Base-by-base conservation (phyloP, 2,113 vertebrate genomes). In the Scolopax mira region DNA sequence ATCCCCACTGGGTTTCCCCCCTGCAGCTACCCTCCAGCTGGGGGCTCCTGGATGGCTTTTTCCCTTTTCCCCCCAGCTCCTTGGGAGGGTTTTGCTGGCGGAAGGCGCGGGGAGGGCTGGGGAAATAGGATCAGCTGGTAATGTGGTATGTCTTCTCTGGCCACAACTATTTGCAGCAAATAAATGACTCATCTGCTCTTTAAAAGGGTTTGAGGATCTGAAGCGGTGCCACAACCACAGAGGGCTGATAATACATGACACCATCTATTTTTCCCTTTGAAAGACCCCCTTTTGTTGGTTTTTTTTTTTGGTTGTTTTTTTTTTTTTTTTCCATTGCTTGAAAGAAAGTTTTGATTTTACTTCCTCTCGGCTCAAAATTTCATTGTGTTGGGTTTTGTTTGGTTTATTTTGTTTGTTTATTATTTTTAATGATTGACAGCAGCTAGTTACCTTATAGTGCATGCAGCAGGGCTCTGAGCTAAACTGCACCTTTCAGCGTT, bases 41-140 rank as follows among this genome's bases (percentile, higher is more conserved):
- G 58, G 9, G 4, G 69, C 64, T 70, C 19, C 54, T 3, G 52
- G 14, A 49, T 78, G 4, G 3, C 0, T 41, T 11, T 2, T 37
- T 23, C 71, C 25, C 48, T 31, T 11, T 11, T 2, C 5, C 81
- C 41, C 78, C 70, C 52, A 12, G 85, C 82, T 82, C 52, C 82
- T 13, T 11, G n/a, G 93, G 74, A 57, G 64, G 75, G 58, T n/a
- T 89, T 94, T 77, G 86, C 88, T 44, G 69, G 72, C 14, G 60
- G 95, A 97, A 97, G 90, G 44, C 9, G 44, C 27, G 81, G 90
- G 94, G 97, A 90, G 61, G 52, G 94, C 98, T 95, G 98, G 98
- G 97, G 98, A 98, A 97, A 98, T 98, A 94, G 98, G 98, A 98
- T 98, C 98, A 98, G 98, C 98, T 99, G 98, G 98, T 98, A 96